Percentiles rank a stretch among this genome's conserved stretches.
These are phyloP conservation scores for Epinephelus coioides DNA, from an alignment of 2,797 vertebrate species.

Conservation along the genomic window DNA sequence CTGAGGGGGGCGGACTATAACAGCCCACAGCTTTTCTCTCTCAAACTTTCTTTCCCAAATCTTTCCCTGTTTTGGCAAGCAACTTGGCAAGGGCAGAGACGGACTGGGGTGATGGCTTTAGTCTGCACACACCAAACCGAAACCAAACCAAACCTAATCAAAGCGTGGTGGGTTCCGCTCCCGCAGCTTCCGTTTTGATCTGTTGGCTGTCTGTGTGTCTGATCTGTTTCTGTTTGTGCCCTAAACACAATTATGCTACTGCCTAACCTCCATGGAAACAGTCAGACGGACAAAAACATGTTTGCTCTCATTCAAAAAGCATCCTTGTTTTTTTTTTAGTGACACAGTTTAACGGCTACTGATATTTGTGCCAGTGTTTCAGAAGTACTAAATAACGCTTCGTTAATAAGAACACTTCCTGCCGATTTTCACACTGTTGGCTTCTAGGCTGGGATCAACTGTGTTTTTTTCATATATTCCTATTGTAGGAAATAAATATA, in stretches of 20 bases:
- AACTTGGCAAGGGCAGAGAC: slow-evolving; percentile 77
- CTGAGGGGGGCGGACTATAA: slow-evolving; percentile 59
- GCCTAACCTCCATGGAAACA: slow-evolving; percentile 82
- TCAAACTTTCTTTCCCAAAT: slow-evolving; percentile 75
- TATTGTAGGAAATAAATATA: slow-evolving; percentile 16
- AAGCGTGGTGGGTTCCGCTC: slow-evolving; percentile 80
- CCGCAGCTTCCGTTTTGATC: slow-evolving; percentile 81
- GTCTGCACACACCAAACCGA: slow-evolving; percentile 74
- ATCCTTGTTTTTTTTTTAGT: slow-evolving; percentile 66
- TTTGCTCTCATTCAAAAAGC: slow-evolving; percentile 71
- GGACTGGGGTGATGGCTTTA: slow-evolving; percentile 75
- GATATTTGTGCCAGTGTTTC: slow-evolving; percentile 63
- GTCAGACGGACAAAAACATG: slow-evolving; percentile 76
- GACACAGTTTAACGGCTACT: slow-evolving; percentile 56
- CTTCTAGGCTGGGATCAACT: slow-evolving; percentile 52
- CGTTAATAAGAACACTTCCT: slow-evolving; percentile 64
- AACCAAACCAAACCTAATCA: slow-evolving; percentile 81
- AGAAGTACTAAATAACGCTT: slow-evolving; percentile 62
- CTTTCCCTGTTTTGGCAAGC: slow-evolving; percentile 75
- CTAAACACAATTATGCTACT: slow-evolving; percentile 77
- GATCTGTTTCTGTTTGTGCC: slow-evolving; percentile 81
- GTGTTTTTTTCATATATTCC: slow-evolving; percentile 9
- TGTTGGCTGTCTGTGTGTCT: slow-evolving; percentile 78
- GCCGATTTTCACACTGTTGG: slow-evolving; percentile 65
- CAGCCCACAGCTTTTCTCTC: slow-evolving; percentile 67